phyloP scores from a whole-genome alignment of 2,797 vertebrate genomes.

The Trachurus trachurus region DNA sequence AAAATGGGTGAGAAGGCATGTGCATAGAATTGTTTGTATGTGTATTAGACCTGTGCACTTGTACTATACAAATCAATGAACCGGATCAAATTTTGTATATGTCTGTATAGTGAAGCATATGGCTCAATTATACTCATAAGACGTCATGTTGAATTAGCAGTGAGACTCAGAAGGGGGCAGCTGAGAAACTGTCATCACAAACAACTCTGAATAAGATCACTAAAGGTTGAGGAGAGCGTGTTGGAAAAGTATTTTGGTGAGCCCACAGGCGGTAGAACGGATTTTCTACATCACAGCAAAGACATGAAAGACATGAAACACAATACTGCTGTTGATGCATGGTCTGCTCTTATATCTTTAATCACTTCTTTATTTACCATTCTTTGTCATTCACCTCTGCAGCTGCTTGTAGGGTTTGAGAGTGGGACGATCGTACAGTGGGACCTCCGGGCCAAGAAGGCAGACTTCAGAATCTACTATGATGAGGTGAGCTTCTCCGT shows the following conservation, averaged over 20 bases:
- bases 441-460: slow-evolving; percentile 95
- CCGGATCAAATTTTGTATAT: no score
- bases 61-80: not conserved
- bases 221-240: not conserved
- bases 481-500: slow-evolving; percentile 91
- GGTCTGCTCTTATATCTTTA: slow-evolving; percentile 13
- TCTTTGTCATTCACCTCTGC: slow-evolving; percentile 39
- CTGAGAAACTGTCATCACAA: not conserved
- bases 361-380: slow-evolving; percentile 7
- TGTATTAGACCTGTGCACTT: not conserved
- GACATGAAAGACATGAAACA: not conserved
- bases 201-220: not conserved
- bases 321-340: not conserved
- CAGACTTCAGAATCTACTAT: slow-evolving; percentile 96
- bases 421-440: slow-evolving; percentile 96
- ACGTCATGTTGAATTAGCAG: not conserved
- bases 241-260: not conserved
- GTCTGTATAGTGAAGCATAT: no score
- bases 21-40: not conserved
- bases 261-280: not conserved
- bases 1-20: not conserved
- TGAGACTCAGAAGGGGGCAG: not conserved
- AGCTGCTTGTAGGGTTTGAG: slow-evolving; percentile 98
- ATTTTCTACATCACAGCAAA: slow-evolving; percentile 1
- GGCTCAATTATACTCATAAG: not conserved